phyloP scores from a whole-genome alignment of 2,797 vertebrate species.

The Limnodromus scolopaceus region DNA sequence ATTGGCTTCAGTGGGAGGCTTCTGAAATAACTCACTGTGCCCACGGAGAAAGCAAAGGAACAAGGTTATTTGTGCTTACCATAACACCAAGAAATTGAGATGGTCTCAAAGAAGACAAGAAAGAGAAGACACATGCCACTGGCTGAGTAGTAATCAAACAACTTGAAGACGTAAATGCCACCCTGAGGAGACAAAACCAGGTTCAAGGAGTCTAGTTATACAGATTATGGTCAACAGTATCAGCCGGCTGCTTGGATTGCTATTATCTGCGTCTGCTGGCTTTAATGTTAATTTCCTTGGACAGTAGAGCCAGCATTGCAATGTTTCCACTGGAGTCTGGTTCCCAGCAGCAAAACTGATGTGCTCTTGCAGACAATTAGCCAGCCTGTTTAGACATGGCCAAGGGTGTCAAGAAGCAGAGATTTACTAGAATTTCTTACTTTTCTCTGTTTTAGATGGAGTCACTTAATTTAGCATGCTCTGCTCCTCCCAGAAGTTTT shows the following conservation, averaged over 20 bases:
- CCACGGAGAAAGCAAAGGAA: neutral
- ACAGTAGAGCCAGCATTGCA: neutral
- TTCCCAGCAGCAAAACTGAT: neutral
- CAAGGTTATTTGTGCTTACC: conserved; percentile 74
- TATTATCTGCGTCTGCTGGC: neutral
- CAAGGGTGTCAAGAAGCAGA: neutral
- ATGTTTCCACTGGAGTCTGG: neutral
- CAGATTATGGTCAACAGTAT: neutral
- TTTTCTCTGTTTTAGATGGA: neutral
- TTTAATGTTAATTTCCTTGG: neutral
- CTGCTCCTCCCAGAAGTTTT: neutral
- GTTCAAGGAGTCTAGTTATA: neutral
- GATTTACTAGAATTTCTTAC: neutral
- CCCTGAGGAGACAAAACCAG: conserved; percentile 78
- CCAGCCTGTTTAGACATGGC: neutral
- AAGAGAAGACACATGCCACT: conserved; percentile 93
- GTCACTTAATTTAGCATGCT: neutral
- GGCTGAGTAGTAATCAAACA: conserved; percentile 95
- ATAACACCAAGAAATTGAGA: conserved; percentile 93
- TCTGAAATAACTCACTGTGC: neutral
- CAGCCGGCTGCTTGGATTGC: neutral
- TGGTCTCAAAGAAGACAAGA: conserved; percentile 92
- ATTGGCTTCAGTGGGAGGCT: neutral
- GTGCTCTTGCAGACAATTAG: neutral
- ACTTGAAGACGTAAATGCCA: conserved; percentile 92